phyloP scores from a whole-genome alignment of 2,797 vertebrate genomes.

The Crocodylus rhombifer region DNA sequence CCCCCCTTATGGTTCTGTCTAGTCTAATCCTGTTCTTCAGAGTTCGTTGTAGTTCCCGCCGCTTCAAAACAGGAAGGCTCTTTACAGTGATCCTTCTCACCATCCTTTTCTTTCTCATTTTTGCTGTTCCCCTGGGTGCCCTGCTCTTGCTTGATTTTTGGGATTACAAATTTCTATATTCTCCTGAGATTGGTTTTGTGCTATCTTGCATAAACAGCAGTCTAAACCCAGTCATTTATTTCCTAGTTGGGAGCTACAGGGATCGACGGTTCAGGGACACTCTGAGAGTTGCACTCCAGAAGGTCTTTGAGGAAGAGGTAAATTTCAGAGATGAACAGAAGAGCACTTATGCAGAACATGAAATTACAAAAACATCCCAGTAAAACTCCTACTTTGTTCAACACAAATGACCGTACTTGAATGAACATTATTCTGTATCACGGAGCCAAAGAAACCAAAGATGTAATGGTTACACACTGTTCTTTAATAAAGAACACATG shows the following conservation, averaged over 20 bases:
- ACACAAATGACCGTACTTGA: too few species aligned
- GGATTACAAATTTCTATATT: not conserved
- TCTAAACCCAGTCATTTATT: not conserved
- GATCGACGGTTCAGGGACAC: not conserved
- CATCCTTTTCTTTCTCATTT: slow-evolving; percentile 70
- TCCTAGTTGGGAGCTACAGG: slow-evolving; percentile 28
- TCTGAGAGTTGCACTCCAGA: not conserved
- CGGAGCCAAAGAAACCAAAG: too few species aligned
- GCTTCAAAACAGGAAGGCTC: slow-evolving; percentile 27
- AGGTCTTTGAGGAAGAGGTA: not conserved
- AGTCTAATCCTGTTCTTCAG: slow-evolving; percentile 56
- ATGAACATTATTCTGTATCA: too few species aligned
- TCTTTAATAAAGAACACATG: too few species aligned
- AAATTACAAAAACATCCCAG: too few species aligned
- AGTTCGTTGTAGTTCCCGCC: slow-evolving; percentile 56
- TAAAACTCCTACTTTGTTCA: too few species aligned
- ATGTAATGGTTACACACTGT: too few species aligned
- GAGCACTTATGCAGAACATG: too few species aligned
- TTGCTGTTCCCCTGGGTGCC: slow-evolving; percentile 65
- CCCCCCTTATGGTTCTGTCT: slow-evolving; percentile 55
- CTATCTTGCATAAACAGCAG: slow-evolving; percentile 68
- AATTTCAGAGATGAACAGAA: too few species aligned
- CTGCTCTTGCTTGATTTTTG: slow-evolving; percentile 56
- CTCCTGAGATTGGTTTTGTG: slow-evolving; percentile 7
- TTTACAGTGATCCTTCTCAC: slow-evolving; percentile 53